Percentiles rank a stretch among this genome's conserved stretches.
Conservation (phyloP, 2,113 vertebrate genomes). For the Odocoileus virginianus region DNA sequence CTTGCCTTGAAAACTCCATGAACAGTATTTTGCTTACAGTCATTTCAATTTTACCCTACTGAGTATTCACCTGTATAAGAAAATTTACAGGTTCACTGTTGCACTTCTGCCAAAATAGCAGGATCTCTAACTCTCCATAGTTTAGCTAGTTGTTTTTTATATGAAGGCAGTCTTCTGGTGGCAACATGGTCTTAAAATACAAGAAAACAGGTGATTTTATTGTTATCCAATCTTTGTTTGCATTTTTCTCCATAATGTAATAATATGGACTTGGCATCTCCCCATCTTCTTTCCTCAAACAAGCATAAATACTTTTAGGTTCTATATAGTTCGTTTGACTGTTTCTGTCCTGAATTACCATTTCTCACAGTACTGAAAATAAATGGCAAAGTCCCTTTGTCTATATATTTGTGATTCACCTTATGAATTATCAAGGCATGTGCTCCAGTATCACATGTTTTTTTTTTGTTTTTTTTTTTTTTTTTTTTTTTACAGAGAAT, state of each 20-base stretch:
- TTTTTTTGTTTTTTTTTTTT: not conserved
- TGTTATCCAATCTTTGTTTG: not conserved
- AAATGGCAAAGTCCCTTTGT: not conserved
- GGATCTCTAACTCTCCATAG: not conserved
- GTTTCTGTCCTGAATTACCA: not conserved
- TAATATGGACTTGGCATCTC: not conserved
- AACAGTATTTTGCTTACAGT: not conserved
- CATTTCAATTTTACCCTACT: not conserved
- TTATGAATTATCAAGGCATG: not conserved
- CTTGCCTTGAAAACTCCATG: not conserved
- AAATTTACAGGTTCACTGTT: not conserved
- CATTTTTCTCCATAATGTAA: not conserved
- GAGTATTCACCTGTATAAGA: not conserved
- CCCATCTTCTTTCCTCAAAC: not conserved
- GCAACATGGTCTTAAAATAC: not conserved
- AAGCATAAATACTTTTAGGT: not conserved
- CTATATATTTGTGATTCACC: not conserved
- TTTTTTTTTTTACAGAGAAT: not conserved
- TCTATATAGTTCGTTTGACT: not conserved
- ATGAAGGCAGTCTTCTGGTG: not conserved
- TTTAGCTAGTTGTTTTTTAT: not conserved
- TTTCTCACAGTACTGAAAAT: not conserved
- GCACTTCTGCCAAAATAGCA: not conserved
- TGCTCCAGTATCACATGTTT: not conserved
- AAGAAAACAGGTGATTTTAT: not conserved